Evolutionary conservation across 1,140 invertebrate species (phyloP), one percentile per base, ranked within the genome.

Genomic region (Ips nitidus): DNA sequence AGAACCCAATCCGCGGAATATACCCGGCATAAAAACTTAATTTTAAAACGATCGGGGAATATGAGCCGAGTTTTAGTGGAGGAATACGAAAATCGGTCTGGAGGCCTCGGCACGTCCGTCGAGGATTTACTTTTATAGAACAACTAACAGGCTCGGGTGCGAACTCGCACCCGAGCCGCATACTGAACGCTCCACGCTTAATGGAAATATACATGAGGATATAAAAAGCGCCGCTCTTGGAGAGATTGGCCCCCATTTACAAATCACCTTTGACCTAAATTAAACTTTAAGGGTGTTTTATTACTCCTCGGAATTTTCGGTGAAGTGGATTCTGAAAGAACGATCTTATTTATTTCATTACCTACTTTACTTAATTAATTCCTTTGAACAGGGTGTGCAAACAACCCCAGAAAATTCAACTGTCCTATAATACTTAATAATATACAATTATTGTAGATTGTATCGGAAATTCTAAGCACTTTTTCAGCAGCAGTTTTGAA

Each of bases 161-260:
- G 76, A 75, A 69, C 73, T 71, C 68, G 74, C 59, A 74, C 73
- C 69, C 62, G 68, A 62, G 47, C 57, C 71, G 77, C 76, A 78
- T 78, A 78, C 76, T 76, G 76, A 78, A 77, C 73, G 72, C 71
- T 73, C 71, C 55, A 67, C 69, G 39, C 61, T 75, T 78, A 77
- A 78, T 78, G 77, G 77, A 78, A 78, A 78, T 78, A 77, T 78
- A 78, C 76, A 78, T 77, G 76, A 77, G 75, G 75, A 73, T 74
- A 74, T 75, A 75, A 76, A 76, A 69, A 70, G 71, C n/a, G 50
- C 22, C 58, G 7, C 63, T 22, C 22, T 22, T 22, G 22, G 22
- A 63, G 59, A 71, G 64, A 73, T 68, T 71, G 57, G 58, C 71
- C 55, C 70, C 70, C 67, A 71, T 74, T 75, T 75, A 70, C 72